A percentile compares a stretch with the other conserved stretches of the same genome.
phyloP scores from a whole-genome alignment of 92 coral and sea anemone species.

The Virgularia gustaviana region DNA sequence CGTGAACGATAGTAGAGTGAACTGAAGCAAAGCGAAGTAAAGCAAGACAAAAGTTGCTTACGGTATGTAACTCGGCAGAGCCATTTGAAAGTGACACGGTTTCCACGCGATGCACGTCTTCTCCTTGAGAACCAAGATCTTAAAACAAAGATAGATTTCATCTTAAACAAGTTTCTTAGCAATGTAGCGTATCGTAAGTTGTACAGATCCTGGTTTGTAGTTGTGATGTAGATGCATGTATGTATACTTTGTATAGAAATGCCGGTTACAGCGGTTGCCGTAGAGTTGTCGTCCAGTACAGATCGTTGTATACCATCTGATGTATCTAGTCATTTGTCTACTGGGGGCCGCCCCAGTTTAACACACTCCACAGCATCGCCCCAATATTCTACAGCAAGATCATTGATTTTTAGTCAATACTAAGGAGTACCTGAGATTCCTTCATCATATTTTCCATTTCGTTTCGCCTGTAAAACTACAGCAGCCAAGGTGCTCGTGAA shows the following conservation, averaged over 20 bases:
- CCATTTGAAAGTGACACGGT: conserved; percentile 82
- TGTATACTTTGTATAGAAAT: too few relatives aligned
- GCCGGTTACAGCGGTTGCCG: too few relatives aligned
- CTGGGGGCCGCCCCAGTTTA: not conserved
- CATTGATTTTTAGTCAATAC: not conserved
- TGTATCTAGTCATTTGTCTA: not conserved
- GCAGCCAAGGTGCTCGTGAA: conserved; percentile 80
- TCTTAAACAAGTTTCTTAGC: too few relatives aligned
- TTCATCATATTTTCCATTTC: conserved; percentile 87
- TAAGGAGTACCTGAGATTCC: conserved; percentile 83
- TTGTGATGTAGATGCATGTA: too few relatives aligned
- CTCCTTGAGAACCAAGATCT: conserved; percentile 99
- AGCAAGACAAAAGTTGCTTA: conserved; percentile 5
- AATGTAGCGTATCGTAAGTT: too few relatives aligned
- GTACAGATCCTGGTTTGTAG: too few relatives aligned
- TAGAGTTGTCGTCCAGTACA: too few relatives aligned
- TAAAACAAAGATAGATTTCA: too few relatives aligned
- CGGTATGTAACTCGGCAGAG: conserved; percentile 93
- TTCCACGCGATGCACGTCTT: conserved; percentile 71
- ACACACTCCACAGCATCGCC: not conserved
- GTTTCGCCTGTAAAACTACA: conserved; percentile 84
- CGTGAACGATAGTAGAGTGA: too few relatives aligned
- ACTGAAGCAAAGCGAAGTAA: not conserved
- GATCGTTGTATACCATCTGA: not conserved
- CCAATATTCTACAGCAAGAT: not conserved